phyloP scores from a whole-genome alignment of 2,888 invertebrate genomes.

The Bimastos eiseni region DNA sequence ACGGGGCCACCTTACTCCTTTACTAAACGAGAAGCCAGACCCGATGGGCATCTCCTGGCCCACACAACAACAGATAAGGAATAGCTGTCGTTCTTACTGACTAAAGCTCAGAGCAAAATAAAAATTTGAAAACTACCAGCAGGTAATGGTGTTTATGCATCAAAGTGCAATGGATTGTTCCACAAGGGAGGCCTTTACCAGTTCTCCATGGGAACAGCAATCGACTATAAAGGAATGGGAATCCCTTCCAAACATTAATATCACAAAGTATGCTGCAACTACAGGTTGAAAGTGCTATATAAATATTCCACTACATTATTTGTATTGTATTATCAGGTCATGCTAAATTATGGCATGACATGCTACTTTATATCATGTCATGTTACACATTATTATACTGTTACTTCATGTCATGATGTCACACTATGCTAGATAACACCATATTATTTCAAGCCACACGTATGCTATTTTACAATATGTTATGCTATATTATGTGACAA shows the following conservation, averaged over 20 bases:
- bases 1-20: background rate
- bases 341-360: too few relatives aligned
- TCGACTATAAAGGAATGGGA: background rate
- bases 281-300: background rate
- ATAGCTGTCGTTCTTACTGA: background rate
- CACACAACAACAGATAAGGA: constrained; percentile 13
- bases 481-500: too few relatives aligned
- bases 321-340: too few relatives aligned
- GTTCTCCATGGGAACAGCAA: background rate
- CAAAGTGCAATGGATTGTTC: background rate
- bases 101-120: background rate
- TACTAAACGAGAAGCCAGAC: background rate
- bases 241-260: background rate
- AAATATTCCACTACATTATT: background rate
- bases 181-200: background rate
- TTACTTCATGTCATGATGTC: too few relatives aligned
- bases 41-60: background rate
- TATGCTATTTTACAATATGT: too few relatives aligned
- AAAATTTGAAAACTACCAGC: background rate
- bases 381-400: too few relatives aligned
- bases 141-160: background rate
- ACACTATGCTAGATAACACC: too few relatives aligned
- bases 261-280: background rate
- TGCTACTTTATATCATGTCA: too few relatives aligned
- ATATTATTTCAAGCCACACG: too few relatives aligned